These are phyloP conservation scores for Hoplias malabaricus DNA, from an alignment of 2,113 vertebrate species.

Conservation along the genomic window DNA sequence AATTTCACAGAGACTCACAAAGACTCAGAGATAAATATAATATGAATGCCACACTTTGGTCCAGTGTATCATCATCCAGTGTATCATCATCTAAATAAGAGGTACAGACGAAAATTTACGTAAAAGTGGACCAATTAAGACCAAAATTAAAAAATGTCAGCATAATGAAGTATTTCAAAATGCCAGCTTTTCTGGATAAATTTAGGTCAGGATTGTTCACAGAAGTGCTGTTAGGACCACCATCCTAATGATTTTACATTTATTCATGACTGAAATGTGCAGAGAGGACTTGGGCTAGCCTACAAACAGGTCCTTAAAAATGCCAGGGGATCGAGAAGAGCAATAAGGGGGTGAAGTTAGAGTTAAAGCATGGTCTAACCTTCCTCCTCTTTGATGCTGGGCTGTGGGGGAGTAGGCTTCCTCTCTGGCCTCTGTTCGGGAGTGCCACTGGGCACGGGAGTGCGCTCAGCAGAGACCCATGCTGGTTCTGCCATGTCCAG, in stretches of 20 bases:
- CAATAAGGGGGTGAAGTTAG: not conserved
- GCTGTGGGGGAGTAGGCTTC: constrained; percentile 82
- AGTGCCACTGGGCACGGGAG: constrained; percentile 80
- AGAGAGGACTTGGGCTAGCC: too few relatives aligned
- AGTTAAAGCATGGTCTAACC: constrained; percentile 73
- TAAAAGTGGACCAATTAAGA: too few relatives aligned
- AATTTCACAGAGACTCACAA: not conserved
- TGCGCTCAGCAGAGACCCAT: constrained; percentile 92
- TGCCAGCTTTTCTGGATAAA: too few relatives aligned
- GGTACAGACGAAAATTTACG: too few relatives aligned
- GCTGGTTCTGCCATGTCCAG: constrained; percentile 92
- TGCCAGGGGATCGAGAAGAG: not conserved
- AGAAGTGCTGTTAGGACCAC: too few relatives aligned
- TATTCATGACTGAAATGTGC: too few relatives aligned
- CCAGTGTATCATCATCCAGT: not conserved
- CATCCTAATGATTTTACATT: too few relatives aligned
- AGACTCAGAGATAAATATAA: not conserved
- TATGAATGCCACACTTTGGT: not conserved
- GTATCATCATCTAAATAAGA: not conserved
- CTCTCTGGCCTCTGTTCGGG: constrained; percentile 78
- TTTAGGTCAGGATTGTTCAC: too few relatives aligned
- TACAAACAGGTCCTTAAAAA: not conserved
- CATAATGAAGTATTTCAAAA: too few relatives aligned
- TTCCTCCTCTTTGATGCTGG: constrained; percentile 86
- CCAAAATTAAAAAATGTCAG: too few relatives aligned